Conservation (phyloP, 2,113 vertebrate species). For the Ctenomys sociabilis region DNA sequence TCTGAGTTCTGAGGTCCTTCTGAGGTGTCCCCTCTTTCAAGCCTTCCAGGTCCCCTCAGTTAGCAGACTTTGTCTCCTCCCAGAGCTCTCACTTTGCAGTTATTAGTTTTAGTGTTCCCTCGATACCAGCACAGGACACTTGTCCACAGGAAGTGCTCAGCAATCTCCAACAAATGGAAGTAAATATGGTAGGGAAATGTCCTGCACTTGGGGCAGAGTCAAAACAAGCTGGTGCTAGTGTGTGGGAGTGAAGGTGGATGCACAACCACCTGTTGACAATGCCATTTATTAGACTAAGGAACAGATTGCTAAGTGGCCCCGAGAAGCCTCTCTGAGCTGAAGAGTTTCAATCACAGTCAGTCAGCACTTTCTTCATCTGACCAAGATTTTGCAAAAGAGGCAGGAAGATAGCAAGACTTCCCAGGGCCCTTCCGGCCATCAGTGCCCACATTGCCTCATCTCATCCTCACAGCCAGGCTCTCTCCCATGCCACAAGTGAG, state of each 20-base stretch:
- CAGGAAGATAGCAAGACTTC: background rate
- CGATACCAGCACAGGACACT: background rate
- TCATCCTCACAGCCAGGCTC: background rate
- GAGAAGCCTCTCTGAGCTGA: background rate
- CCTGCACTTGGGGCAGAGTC: background rate
- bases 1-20: background rate
- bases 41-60: background rate
- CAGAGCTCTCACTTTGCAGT: background rate
- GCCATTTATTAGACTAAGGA: background rate
- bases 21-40: background rate
- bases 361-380: background rate
- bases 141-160: conserved; percentile 25
- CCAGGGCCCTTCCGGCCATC: background rate
- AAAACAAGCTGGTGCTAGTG: accelerated
- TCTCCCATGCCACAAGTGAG: background rate
- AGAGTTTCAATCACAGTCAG: conserved; percentile 4
- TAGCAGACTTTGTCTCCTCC: background rate
- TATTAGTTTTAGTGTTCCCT: background rate
- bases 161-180: background rate
- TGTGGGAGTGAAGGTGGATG: background rate
- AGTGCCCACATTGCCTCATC: background rate
- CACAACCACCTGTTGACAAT: conserved; percentile 55
- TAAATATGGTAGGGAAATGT: background rate
- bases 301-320: background rate
- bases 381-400: background rate